These are phyloP conservation scores for Muntiacus muntjak DNA, from an alignment of 2,113 vertebrate genomes.

Conservation along the genomic window DNA sequence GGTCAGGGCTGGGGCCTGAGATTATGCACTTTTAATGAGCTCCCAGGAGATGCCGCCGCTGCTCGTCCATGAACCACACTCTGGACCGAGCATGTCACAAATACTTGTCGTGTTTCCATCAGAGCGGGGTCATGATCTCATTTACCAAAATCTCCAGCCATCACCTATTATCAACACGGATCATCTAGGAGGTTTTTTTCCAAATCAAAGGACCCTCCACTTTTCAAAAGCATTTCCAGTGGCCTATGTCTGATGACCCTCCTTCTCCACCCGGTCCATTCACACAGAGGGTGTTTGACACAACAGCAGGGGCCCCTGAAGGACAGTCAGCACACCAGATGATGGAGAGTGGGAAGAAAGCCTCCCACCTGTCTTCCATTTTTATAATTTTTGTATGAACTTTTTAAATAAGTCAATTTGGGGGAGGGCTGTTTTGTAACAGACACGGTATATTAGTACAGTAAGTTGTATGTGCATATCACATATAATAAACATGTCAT, in stretches of 20 bases:
- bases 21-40: background rate
- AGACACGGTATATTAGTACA: background rate
- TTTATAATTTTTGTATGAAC: background rate
- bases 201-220: background rate
- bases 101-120: background rate
- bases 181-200: background rate
- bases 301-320: rapidly evolving
- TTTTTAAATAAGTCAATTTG: background rate
- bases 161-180: background rate
- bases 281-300: background rate
- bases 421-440: background rate
- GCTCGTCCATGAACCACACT: no score
- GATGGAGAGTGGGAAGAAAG: background rate
- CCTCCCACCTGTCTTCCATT: background rate
- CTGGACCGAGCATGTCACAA: background rate
- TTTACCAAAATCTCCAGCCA: background rate
- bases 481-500: background rate
- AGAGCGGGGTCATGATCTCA: background rate
- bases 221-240: background rate
- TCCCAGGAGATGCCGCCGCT: background rate
- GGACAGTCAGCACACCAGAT: background rate
- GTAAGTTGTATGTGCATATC: background rate
- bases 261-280: background rate
- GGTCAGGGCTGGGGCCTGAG: background rate
- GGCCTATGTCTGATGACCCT: background rate